Percentiles rank a stretch among this genome's conserved stretches.
phyloP scores from a whole-genome alignment of 2,113 vertebrate species.

The Sus scrofa region T2T-Sscrofa CM000812.6:29397501-29398000 shows the following conservation, averaged over 20 bases:
- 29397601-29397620: background rate
- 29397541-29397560: background rate
- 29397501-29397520: background rate
- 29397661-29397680: background rate
- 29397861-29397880: no score
- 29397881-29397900: no score
- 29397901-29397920: no score
- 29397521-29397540: background rate
- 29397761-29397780: background rate
- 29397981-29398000: no score
- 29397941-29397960: no score
- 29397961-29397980: no score
- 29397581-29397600: background rate
- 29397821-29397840: background rate
- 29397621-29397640: background rate
- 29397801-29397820: background rate
- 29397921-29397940: no score
- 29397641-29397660: conserved; percentile 31
- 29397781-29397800: background rate
- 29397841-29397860: no score
- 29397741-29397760: background rate
- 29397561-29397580: background rate
- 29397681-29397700: background rate
- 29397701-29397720: background rate
- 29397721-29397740: background rate